phyloP scores from a whole-genome alignment of 92 coral and sea anemone genomes.

The Isaurus tuberculatus region DNA sequence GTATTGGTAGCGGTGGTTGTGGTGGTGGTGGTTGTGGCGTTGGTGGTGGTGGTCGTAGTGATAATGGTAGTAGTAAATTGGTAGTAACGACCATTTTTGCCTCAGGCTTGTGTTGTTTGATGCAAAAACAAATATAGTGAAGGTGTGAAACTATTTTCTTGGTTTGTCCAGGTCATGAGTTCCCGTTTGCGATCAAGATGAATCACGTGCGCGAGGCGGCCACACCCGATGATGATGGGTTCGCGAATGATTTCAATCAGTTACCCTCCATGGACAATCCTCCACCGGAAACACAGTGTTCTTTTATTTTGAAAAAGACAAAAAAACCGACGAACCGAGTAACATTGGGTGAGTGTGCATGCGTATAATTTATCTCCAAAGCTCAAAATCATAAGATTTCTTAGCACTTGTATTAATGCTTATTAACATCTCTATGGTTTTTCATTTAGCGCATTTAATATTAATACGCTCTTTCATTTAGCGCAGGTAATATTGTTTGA shows the following conservation, averaged over 20 bases:
- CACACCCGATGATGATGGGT: conserved; percentile 80
- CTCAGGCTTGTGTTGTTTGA: no score
- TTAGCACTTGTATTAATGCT: no score
- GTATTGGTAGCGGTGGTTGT: not conserved
- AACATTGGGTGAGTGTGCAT: conserved; percentile 62
- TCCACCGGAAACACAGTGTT: conserved; percentile 84
- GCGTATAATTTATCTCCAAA: not conserved
- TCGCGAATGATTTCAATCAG: conserved; percentile 79
- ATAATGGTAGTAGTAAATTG: not conserved
- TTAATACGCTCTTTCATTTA: no score
- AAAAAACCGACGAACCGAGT: conserved; percentile 75
- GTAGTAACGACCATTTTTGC: no score
- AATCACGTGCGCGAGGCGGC: conserved; percentile 93
- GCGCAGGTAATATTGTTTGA: no score
- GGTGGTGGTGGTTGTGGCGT: not conserved
- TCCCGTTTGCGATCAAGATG: conserved; percentile 98
- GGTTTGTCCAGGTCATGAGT: conserved; percentile 85
- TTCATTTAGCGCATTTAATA: no score
- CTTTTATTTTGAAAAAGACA: conserved; percentile 89
- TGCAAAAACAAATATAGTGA: not conserved
- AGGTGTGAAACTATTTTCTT: no score
- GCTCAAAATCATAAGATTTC: no score
- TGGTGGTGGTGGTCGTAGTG: not conserved
- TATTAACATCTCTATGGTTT: no score
- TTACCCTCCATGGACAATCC: conserved; percentile 87